Conservation (phyloP, 2,888 invertebrate species). For the Listrodromus nycthemerus region DNA sequence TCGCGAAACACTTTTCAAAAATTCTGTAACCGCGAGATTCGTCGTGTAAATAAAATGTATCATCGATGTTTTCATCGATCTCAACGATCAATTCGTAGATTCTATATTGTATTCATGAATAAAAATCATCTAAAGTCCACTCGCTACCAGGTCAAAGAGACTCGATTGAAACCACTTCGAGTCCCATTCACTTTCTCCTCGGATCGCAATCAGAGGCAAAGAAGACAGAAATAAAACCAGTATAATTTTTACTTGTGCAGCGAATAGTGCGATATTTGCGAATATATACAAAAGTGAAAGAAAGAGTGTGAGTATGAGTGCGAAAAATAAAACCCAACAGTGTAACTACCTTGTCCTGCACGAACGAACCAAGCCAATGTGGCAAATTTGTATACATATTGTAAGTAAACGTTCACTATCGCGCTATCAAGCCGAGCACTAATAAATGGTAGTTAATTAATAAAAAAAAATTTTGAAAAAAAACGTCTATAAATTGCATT, state of each 20-base stretch:
- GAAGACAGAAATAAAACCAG: constrained; percentile 1
- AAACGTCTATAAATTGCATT: constrained; percentile 55
- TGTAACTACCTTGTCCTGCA: constrained; percentile 59
- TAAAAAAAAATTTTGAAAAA: constrained; percentile 33
- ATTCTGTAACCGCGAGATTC: constrained; percentile 23
- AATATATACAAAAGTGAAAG: constrained; percentile 25
- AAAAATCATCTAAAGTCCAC: constrained; percentile 71
- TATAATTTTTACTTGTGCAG: constrained; percentile 38
- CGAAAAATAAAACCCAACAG: constrained; percentile 16
- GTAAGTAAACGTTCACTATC: constrained; percentile 74
- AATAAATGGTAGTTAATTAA: constrained; percentile 68
- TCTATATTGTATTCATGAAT: constrained; percentile 67
- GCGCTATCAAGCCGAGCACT: constrained; percentile 71
- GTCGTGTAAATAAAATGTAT: constrained; percentile 70
- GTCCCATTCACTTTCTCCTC: constrained; percentile 35
- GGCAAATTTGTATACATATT: constrained; percentile 73
- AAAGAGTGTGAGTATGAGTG: neutral
- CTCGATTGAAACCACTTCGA: constrained; percentile 65
- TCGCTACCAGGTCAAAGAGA: constrained; percentile 74
- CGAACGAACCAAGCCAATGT: constrained; percentile 66
- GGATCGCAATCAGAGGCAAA: constrained; percentile 31
- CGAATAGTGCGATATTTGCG: constrained; percentile 33
- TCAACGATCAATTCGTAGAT: constrained; percentile 56
- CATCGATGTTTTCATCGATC: constrained; percentile 57
- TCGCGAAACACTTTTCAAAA: constrained; percentile 1